Conservation (phyloP, 2,888 invertebrate genomes). For the Ichneumoninae sp. region DNA sequence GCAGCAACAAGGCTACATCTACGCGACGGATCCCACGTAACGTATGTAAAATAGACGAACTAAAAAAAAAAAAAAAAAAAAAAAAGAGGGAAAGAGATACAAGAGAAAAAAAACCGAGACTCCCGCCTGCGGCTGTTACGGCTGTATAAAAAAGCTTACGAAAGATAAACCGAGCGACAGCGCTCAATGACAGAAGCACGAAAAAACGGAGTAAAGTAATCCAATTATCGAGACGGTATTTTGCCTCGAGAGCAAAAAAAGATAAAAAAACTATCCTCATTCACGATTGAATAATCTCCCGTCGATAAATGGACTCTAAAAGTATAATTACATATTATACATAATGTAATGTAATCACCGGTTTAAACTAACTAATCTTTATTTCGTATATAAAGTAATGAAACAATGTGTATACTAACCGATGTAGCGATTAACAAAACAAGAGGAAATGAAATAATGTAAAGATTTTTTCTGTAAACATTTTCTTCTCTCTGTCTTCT, state of each 20-base stretch:
- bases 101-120: conserved; percentile 41
- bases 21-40: conserved; percentile 87
- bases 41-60: conserved; percentile 71
- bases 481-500: conserved; percentile 2
- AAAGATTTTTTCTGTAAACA: conserved; percentile 64
- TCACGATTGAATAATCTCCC: conserved; percentile 66
- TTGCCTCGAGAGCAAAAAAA: background rate
- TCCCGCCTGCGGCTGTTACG: conserved; percentile 52
- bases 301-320: conserved; percentile 57
- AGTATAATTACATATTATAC: conserved; percentile 74
- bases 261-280: conserved; percentile 18
- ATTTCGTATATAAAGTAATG: conserved; percentile 78
- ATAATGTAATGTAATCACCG: conserved; percentile 78
- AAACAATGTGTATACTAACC: conserved; percentile 80
- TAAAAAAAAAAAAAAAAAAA: conserved; percentile 11
- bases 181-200: conserved; percentile 67
- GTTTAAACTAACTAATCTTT: conserved; percentile 79
- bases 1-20: conserved; percentile 91
- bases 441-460: conserved; percentile 52
- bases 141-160: conserved; percentile 70
- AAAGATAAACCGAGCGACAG: conserved; percentile 53
- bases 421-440: conserved; percentile 55
- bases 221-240: conserved; percentile 24
- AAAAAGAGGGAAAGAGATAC: no score
- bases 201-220: conserved; percentile 59